A percentile compares a stretch with the other conserved stretches of the same genome.
Evolutionary conservation across 2,113 vertebrate genomes (phyloP).

Genomic region (Addax nasomaculatus): DNA sequence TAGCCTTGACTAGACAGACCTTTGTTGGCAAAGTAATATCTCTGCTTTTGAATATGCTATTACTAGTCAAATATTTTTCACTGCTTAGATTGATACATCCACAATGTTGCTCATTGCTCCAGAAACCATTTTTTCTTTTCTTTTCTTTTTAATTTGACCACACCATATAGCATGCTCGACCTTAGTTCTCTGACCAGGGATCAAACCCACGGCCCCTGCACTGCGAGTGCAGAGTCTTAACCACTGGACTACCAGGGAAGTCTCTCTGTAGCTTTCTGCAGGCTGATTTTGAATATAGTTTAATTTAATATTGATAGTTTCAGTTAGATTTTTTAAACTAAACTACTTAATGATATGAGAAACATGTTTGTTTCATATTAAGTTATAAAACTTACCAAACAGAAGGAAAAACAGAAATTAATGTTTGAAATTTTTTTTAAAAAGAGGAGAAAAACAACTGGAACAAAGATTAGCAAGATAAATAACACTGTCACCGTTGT

Average conservation of each 20-base stretch:
- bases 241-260: fast-evolving
- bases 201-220: fast-evolving
- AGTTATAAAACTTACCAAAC: background rate
- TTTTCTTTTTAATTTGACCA: background rate
- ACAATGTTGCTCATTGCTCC: background rate
- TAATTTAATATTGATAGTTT: background rate
- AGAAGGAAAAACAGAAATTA: background rate
- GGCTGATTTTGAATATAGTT: background rate
- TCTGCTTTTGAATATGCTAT: too few relatives aligned
- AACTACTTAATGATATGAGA: background rate
- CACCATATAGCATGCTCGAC: background rate
- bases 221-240: background rate
- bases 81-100: background rate
- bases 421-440: background rate
- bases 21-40: too few relatives aligned
- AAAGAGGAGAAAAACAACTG: background rate
- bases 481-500: fast-evolving
- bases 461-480: background rate
- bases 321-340: background rate
- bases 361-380: background rate
- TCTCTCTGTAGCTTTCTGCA: background rate
- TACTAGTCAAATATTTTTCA: too few relatives aligned
- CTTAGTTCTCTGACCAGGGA: background rate
- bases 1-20: too few relatives aligned
- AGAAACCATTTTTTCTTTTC: background rate